Evolutionary conservation across 1,140 invertebrate species (phyloP), one percentile per base, ranked within the genome.

Genomic region (Coptotermes formosanus): DNA sequence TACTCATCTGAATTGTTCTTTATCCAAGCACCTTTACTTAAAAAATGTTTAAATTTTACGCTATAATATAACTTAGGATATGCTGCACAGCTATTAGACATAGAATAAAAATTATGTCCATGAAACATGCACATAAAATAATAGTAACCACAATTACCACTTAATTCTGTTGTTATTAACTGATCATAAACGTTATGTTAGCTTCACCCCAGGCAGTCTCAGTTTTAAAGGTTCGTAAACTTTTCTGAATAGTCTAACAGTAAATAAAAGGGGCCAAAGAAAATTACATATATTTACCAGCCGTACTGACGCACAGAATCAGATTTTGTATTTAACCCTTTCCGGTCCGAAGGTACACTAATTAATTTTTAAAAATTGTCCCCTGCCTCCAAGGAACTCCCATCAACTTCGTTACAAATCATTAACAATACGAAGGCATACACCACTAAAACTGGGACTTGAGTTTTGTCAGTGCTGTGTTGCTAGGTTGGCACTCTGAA

Each of bases 121-220:
- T 30, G 64, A 75, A 75, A 75, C n/a, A 75, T 75, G 14, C 16
- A 16, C 14, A 75, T 75, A 75, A 75, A 30, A 30, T 75, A 75
- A 75, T 75, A 75, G n/a, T 2, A 75, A n/a, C 14, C 64, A 30
- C n/a, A 75, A 75, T 75, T n/a, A 2, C n/a, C 64, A 75, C 64
- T 75, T 75, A 75, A 75, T 75, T 75, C 64, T 75, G 64, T 69
- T 69, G 64, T 75, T 64, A 64, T 64, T 75, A 75, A 9, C 9
- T 75, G 19, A 30, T 30, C 64, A 14, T 75, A 75, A 75, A 75
- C 7, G 14, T 9, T 9, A 75, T 30, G 25, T 75, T 75, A 8
- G 25, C 64, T 75, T 75, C 64, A 75, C 64, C n/a, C n/a, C n/a
- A 75, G n/a, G 64, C n/a, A 75, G 16, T 75, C 64, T 75, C n/a